Base-by-base conservation (phyloP, 2,113 vertebrate species). In the Ancistrus triradiatus region DNA sequence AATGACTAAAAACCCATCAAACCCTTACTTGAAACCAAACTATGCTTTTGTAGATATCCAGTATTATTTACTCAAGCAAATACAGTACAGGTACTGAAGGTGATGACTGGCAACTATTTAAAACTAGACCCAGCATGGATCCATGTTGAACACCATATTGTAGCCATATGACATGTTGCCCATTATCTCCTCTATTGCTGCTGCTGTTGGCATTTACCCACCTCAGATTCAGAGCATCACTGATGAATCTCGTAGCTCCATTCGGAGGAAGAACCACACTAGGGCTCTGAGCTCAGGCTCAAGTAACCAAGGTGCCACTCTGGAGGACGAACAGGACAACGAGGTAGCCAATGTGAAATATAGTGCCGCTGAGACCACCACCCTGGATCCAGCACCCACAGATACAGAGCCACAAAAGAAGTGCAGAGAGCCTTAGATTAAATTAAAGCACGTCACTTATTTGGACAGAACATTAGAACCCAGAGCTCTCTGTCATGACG, bases 181-280 rank as follows among this genome's bases (percentile, higher is more conserved):
- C 75, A 72, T 73, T 75, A 49, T 66, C 7, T 76, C 77, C 76
- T 79, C 77, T 86, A 77, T 78, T 77, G 37, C 72, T 77, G 50
- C 67, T 60, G 66, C 76, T 74, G 49, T 38, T 44, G 38, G 72
- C 84, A 79, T 52, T 63, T 1, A 4, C 7, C 22, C 31, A 59
- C 67, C 80, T 78, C 85, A 90, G 89, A 90, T 90, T 86, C 89
- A 90, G 75, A 89, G 89, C 84, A 88, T 90, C 85, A 88, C 87
- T 56, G 89, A 90, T 3, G 86, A 85, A 59, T 90, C 88, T 0
- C 89, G 88, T 83, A 86, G 82, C 84, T 89, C 89, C 52, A 90
- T 90, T 79, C 81, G 87, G 75, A 86, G 89, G 80, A 90, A 89
- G 86, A 88, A 86, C 79, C 83, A 59, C 63, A 77, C 70, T 66